Evolutionary conservation across 2,888 invertebrate genomes (phyloP), one percentile per base, ranked within the genome.

Genomic region (Prosapia bicincta): DNA sequence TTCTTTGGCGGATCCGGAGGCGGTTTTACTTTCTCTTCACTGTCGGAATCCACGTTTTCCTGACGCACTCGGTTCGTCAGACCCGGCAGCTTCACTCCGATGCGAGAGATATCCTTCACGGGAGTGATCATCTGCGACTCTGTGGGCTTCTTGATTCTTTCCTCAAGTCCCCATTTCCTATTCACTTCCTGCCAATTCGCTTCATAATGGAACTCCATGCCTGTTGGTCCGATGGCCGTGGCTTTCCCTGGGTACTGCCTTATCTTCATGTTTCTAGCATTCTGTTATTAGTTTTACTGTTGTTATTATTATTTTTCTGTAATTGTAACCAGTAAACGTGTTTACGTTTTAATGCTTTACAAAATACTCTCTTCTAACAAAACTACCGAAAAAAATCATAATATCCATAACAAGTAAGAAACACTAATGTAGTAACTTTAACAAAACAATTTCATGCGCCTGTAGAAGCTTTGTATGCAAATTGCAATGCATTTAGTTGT

Each of bases 221-320:
- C 90, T 82, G 89, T 88, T 80, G 90, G 90, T 81, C 89, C 88
- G 66, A 90, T 89, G 79, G 90, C 89, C 82, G 90, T 90, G 83
- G 92, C 94, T 86, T 93, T 92, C 80, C 94, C 94, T 66, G 94
- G 94, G 85, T 94, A 93, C 82, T 92, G 92, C 84, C 93, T 92
- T 80, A 94, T 92, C 88, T 93, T 93, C 94, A 95, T 94, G 77
- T 77, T 78, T 30, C 76, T 76, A 74, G 66, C 76, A 72, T 70
- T 24, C 10, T 30, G 25, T 70, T 28, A 10, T 30, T n/a, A n/a
- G n/a, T n/a, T n/a, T n/a, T n/a, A n/a, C n/a, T n/a, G n/a, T n/a
- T n/a, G n/a, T n/a, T n/a, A n/a, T n/a, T n/a, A n/a, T 3, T 23
- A 13, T 26, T 23, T 26, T 26, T 30, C 15, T 15, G 28, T 28